Evolutionary conservation across 2,888 invertebrate genomes (phyloP), one percentile per base, ranked within the genome.

Genomic region (Chrysopilus asiliformis): DNA sequence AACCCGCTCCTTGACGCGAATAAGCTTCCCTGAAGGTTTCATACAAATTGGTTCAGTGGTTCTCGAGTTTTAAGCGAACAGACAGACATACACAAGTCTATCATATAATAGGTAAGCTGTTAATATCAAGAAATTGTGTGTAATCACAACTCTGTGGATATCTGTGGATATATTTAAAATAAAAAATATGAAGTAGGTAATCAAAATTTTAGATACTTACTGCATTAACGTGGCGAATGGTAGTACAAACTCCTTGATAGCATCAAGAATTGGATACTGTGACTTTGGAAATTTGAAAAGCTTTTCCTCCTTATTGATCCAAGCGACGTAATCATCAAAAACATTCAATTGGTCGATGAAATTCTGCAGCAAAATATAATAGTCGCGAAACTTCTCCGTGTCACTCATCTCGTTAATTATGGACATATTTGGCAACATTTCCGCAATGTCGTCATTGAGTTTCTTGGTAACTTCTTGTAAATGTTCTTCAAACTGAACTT

Each of bases 301-400:
- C 4, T 66, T 64, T 65, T 94, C 91, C 66, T 94, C 93, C 47
- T 78, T 74, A 60, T 93, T 90, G 34, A 93, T 89, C 87, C 87
- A 90, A 4, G 65, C 58, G 13, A 86, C 79, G 46, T 80, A 71
- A 46, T 77, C 74, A 49, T 83, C 78, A 50, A 86, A 79, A 14
- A 76, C 76, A 40, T 74, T 72, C 32, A 94, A 64, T 40, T 79
- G 71, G 49, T 79, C 78, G 39, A 82, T 74, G 30, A 87, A 75
- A 45, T 76, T 75, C 36, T 82, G 72, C 46, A 90, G 68, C 50
- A 81, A 74, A 55, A 81, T 74, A 22, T 80, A 72, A 57, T 91
- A 91, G 50, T 85, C 80, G 10, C 73, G 68, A 44, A 87, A 79
- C 51, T 80, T 75, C 34, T 74, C 68, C 4, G 78, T 71, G 48